Conservation (phyloP, 1,140 invertebrate genomes). For the Heliconius hermathena region DNA sequence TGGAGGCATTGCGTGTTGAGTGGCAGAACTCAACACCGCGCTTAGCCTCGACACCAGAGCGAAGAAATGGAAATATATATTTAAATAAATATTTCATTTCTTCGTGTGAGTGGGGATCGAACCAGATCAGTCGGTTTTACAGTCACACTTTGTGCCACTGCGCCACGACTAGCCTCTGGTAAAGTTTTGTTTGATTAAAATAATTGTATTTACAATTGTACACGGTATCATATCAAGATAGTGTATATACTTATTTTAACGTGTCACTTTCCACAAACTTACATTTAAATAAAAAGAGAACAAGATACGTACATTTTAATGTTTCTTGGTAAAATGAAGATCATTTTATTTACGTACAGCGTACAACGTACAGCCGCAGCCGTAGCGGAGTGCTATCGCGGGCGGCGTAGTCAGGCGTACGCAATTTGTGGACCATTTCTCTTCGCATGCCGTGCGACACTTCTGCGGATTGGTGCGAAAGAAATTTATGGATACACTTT, state of each 20-base stretch:
- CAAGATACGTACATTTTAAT: slow-evolving; percentile 1
- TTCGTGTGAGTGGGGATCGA: no score
- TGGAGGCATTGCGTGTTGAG: no score
- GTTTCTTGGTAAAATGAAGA: slow-evolving; percentile 29
- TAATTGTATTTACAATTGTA: no score
- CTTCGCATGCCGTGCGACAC: slow-evolving; percentile 63
- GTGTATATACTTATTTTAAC: not conserved
- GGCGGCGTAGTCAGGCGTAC: slow-evolving; percentile 60
- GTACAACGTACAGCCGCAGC: slow-evolving; percentile 22
- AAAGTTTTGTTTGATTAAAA: no score
- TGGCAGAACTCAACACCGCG: no score
- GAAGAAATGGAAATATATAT: no score
- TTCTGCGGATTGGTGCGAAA: slow-evolving; percentile 65
- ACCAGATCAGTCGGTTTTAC: no score
- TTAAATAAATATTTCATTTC: no score
- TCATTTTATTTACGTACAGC: slow-evolving; percentile 34
- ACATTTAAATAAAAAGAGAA: not conserved
- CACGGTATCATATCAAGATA: not conserved
- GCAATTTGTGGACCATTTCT: slow-evolving; percentile 74
- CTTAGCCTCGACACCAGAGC: no score
- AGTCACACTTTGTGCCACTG: no score
- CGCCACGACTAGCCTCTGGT: no score
- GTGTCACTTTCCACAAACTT: not conserved
- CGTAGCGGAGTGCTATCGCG: slow-evolving; percentile 40
- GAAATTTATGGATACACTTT: slow-evolving; percentile 55